Evolutionary conservation across 1,140 invertebrate genomes (phyloP).

Genomic region (Catajapyx aquilonaris): DNA sequence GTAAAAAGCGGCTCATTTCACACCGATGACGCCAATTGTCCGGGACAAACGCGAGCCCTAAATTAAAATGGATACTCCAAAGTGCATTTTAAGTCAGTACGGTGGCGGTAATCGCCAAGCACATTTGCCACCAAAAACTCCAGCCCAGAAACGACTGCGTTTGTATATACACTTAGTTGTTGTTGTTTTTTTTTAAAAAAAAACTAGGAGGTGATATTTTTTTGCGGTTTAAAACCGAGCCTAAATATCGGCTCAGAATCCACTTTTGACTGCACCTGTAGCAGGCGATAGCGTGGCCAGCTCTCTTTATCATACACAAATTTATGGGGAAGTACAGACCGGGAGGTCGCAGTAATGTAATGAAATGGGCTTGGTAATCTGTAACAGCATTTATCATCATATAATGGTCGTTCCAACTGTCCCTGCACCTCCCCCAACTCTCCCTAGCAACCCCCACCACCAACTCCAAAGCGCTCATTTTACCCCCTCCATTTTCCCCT

Average conservation of each 20-base stretch:
- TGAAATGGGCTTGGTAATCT: constrained; percentile 1
- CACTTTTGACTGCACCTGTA: not conserved
- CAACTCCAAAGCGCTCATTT: no score
- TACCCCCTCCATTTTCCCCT: no score
- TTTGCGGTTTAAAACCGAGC: no score
- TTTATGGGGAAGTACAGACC: not conserved
- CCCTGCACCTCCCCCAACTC: no score
- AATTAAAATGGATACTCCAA: no score
- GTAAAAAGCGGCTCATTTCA: no score
- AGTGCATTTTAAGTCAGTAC: no score
- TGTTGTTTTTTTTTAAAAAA: not conserved
- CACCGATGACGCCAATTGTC: no score
- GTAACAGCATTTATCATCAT: not conserved
- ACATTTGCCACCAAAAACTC: not conserved
- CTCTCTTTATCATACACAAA: not conserved
- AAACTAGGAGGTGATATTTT: no score
- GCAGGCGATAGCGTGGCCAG: not conserved
- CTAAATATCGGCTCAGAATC: not conserved
- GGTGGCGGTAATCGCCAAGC: not conserved
- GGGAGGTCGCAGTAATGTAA: not conserved
- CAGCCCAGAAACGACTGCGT: not conserved
- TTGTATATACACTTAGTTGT: not conserved
- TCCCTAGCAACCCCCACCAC: no score
- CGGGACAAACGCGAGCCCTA: no score
- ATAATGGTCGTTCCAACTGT: constrained; percentile 1